Conservation (phyloP, 35 echinoderm and acorn worm species). For the Ophiothrix spiculata region DNA sequence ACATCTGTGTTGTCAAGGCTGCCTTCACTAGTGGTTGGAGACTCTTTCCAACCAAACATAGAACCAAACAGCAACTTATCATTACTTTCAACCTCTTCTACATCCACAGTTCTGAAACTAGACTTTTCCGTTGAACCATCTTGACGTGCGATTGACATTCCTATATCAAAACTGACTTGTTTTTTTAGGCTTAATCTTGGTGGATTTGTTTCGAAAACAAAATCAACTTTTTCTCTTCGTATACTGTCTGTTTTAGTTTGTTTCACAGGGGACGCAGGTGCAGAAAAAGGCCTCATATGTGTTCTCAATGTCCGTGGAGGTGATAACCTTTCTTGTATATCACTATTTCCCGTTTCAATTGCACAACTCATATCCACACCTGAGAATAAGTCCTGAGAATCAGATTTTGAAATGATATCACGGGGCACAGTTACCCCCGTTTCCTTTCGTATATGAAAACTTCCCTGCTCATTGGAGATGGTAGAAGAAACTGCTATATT, state of each 20-base stretch:
- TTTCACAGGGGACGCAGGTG: neutral
- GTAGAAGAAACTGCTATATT: no score
- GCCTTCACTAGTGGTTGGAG: neutral
- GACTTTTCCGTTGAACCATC: neutral
- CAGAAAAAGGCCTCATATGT: neutral
- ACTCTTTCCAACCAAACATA: neutral
- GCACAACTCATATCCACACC: neutral
- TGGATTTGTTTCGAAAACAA: neutral
- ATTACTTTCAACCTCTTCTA: neutral
- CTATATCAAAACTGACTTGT: constrained; percentile 9
- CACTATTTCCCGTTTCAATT: neutral
- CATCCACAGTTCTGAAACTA: neutral
- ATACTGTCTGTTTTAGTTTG: neutral
- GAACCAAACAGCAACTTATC: neutral
- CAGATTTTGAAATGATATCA: no score
- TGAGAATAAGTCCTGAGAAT: neutral
- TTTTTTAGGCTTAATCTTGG: neutral
- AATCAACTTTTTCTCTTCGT: neutral
- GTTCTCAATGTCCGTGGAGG: neutral
- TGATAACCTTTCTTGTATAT: neutral
- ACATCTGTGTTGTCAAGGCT: no score
- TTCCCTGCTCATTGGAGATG: no score
- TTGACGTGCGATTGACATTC: neutral
- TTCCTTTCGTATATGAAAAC: no score
- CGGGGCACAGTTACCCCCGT: no score